Evolutionary conservation across 1,140 invertebrate species (phyloP).

Genomic region (Oncopeltus fasciatus): DNA sequence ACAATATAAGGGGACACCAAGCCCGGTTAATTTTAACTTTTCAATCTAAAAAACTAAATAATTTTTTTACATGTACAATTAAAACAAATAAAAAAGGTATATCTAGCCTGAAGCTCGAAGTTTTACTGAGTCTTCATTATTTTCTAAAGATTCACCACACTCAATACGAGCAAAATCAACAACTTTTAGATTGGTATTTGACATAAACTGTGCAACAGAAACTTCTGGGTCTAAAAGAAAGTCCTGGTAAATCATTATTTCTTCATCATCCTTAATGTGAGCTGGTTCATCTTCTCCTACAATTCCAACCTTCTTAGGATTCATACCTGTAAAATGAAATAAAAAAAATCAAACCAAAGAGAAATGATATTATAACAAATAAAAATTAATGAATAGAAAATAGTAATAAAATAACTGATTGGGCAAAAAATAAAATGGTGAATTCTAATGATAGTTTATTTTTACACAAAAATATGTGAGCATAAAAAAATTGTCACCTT

Average conservation of each 20-base stretch:
- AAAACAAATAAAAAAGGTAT: neutral
- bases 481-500: too few species aligned
- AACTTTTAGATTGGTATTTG: constrained; percentile 27
- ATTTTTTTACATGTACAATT: neutral
- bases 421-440: too few species aligned
- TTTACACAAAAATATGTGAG: too few species aligned
- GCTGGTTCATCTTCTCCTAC: constrained; percentile 42
- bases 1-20: too few species aligned
- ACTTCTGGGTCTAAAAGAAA: constrained; percentile 63
- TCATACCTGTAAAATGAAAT: constrained; percentile 53
- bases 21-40: too few species aligned
- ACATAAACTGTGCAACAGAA: constrained; percentile 57
- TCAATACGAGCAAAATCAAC: constrained; percentile 25
- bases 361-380: too few species aligned
- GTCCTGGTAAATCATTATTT: constrained; percentile 67
- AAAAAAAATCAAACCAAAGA: too few species aligned
- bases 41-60: too few species aligned
- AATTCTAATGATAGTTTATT: too few species aligned
- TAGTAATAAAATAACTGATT: too few species aligned
- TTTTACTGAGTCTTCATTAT: neutral
- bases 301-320: constrained; percentile 62
- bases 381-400: too few species aligned
- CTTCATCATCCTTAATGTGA: constrained; percentile 50
- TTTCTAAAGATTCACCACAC: constrained; percentile 20
- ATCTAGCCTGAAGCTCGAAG: neutral